These are phyloP conservation scores for Trachymyrmex septentrionalis DNA, from an alignment of 1,140 invertebrate genomes.

Conservation along the genomic window DNA sequence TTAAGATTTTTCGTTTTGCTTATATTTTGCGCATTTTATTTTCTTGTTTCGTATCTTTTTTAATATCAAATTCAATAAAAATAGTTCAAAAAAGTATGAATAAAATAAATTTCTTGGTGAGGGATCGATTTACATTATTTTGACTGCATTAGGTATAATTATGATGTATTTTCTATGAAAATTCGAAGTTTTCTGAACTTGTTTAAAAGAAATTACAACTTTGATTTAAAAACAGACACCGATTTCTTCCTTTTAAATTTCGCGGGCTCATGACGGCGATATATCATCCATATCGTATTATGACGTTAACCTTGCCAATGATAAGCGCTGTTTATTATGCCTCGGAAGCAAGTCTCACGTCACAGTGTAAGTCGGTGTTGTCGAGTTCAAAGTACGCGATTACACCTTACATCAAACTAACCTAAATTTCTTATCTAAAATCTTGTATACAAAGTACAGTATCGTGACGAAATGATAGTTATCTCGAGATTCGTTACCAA, in stretches of 20 bases:
- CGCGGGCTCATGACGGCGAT: conserved; percentile 13
- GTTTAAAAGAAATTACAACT: neutral
- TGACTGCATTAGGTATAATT: neutral
- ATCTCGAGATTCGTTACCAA: conserved; percentile 26
- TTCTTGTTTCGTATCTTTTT: neutral
- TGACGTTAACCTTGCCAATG: neutral
- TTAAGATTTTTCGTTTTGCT: neutral
- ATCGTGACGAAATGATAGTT: neutral
- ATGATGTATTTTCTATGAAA: too few species aligned
- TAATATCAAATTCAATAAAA: neutral
- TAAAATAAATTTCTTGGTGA: neutral
- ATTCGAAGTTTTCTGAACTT: neutral
- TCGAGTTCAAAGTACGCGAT: conserved; percentile 20
- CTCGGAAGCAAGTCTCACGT: neutral
- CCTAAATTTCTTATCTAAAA: neutral
- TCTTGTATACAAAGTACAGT: neutral
- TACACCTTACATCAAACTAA: neutral
- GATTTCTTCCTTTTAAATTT: neutral
- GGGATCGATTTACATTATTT: neutral
- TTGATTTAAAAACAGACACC: neutral
- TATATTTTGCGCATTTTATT: neutral
- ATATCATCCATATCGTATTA: neutral
- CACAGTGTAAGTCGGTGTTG: neutral
- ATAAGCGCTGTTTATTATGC: conserved; percentile 19
- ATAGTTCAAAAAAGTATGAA: neutral